Base-by-base conservation (phyloP, 30 jellyfish, hydroid and myxozoan genomes). In the Aurelia coerulea region DNA sequence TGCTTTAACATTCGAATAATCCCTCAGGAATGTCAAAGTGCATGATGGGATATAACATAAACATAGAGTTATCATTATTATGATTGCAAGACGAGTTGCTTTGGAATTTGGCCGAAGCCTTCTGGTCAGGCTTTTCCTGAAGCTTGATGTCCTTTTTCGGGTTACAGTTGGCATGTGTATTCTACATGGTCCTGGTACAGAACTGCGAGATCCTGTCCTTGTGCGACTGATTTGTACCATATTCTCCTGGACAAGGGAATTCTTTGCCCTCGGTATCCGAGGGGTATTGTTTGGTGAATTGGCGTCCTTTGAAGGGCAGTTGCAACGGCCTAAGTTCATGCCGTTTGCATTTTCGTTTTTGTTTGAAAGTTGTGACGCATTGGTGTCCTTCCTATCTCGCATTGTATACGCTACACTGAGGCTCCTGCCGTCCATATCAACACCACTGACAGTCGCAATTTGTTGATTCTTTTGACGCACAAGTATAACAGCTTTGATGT, bases 1-100 rank as follows among this genome's bases (percentile, higher is more conserved):
- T 37, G 65, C 64, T 5, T 73, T 70, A 23, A 84, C 18, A 8
- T 51, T 54, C 12, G 88, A 78, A 66, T 84, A 84, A 52, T 84
- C 93, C 65, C 93, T 41, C 84, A 73, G 68, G 64, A 73, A 84
- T 2, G 93, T 84, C 83, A 84, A 52, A 39, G 72, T 78, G 56
- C 93, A 63, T 32, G 87, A 71, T 18, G 93, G 93, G 32, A 84
- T 35, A 42, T 84, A 84, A 34, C 93, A 84, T 12, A 74, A 16
- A 41, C 84, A 77, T 10, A 84, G 77, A 10, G 76, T 66, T 19
- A 75, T 31, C 81, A 84, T 41, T 1, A 84, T 84, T 5, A 84
- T 52, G 29, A 74, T 59, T 31, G 79, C 93, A 53, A 84, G 69
- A 42, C 88, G 68, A 10, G 93, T 84, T 41, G 93, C 93, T 60